Conservation (phyloP, 2,113 vertebrate species). For the Odobenus rosmarus region DNA sequence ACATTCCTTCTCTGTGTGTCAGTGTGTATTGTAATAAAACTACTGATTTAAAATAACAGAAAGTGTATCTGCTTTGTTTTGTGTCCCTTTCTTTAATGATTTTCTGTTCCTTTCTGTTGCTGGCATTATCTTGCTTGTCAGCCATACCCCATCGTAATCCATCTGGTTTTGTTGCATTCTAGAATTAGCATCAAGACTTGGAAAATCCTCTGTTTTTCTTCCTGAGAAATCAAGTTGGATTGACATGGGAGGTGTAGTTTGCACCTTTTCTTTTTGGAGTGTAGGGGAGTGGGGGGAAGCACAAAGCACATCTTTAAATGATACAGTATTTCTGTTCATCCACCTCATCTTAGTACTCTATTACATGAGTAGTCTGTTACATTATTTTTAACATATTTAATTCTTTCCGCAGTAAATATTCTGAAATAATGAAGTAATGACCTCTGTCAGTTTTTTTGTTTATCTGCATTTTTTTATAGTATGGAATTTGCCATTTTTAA, state of each 20-base stretch:
- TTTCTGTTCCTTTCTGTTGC: slow-evolving; percentile 55
- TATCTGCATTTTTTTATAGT: neutral
- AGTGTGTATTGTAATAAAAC: slow-evolving; percentile 86
- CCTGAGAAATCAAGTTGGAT: slow-evolving; percentile 18
- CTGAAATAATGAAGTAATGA: slow-evolving; percentile 31
- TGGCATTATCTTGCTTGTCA: neutral
- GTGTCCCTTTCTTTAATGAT: slow-evolving; percentile 5
- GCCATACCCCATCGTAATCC: neutral
- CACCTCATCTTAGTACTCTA: neutral
- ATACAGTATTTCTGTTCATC: neutral
- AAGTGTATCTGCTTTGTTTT: slow-evolving; percentile 46
- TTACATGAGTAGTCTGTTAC: neutral
- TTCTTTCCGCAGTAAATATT: slow-evolving; percentile 48
- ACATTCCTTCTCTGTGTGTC: slow-evolving; percentile 86
- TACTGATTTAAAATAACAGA: slow-evolving; percentile 80
- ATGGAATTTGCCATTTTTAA: slow-evolving; percentile 21
- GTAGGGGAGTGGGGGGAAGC: neutral
- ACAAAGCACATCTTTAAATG: neutral
- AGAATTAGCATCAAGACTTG: slow-evolving; percentile 3
- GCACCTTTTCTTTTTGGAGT: neutral
- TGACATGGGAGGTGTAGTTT: neutral
- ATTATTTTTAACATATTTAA: slow-evolving; percentile 43
- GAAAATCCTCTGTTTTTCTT: slow-evolving; percentile 15
- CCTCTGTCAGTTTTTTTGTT: neutral
- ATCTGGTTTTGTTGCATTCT: neutral